phyloP scores from a whole-genome alignment of 2,888 invertebrate species.

The Frankliniella intonsa region DNA sequence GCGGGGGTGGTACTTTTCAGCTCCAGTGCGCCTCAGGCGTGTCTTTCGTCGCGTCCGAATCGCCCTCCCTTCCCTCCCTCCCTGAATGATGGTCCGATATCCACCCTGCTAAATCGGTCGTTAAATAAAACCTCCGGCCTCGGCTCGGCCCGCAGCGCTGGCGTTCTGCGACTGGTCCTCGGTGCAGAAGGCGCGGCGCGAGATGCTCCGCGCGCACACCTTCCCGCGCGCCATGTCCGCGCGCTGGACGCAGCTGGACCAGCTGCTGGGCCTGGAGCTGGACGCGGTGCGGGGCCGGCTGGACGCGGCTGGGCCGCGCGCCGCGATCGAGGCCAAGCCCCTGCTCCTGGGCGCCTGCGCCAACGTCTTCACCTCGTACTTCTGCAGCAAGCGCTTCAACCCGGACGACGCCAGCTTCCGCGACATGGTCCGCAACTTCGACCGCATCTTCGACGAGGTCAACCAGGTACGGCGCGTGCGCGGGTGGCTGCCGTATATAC shows the following conservation, averaged over 20 bases:
- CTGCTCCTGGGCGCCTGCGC: conserved; percentile 53
- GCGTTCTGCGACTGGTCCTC: conserved; percentile 68
- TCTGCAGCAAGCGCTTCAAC: conserved; percentile 54
- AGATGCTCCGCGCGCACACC: conserved; percentile 55
- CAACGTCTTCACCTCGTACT: conserved; percentile 59
- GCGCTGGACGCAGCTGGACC: conserved; percentile 52
- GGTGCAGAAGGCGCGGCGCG: conserved; percentile 56
- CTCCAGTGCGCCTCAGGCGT: too few relatives aligned
- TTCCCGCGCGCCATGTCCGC: conserved; percentile 56
- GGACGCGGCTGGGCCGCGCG: conserved; percentile 36
- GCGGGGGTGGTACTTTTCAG: too few relatives aligned
- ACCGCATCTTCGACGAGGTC: conserved; percentile 62
- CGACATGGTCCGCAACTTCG: conserved; percentile 54
- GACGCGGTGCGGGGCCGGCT: conserved; percentile 43
- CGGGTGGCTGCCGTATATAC: too few relatives aligned
- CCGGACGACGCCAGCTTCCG: conserved; percentile 48
- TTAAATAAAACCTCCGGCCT: too few relatives aligned
- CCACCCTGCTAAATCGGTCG: too few relatives aligned
- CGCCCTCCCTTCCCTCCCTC: too few relatives aligned
- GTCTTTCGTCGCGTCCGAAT: too few relatives aligned
- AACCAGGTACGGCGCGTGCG: conserved; percentile 48
- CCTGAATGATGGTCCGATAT: too few relatives aligned
- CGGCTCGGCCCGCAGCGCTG: conserved; percentile 50
- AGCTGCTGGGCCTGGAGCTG: conserved; percentile 49
- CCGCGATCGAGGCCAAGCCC: conserved; percentile 47